Conservation (phyloP, 2,888 invertebrate genomes). For the Pandemis cinnamomeana region DNA sequence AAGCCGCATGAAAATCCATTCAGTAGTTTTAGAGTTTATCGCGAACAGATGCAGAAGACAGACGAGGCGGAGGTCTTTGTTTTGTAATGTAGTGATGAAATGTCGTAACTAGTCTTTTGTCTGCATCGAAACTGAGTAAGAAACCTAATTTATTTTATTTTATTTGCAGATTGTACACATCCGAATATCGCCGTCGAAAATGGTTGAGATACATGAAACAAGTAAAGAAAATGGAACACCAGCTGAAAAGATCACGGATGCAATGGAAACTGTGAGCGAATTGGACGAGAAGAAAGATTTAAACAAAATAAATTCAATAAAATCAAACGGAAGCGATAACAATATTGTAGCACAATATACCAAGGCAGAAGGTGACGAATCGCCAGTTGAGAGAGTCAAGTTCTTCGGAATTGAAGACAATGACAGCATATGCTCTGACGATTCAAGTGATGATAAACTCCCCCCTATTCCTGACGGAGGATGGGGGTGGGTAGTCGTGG, state of each 20-base stretch:
- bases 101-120: no score
- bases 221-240: slow-evolving; percentile 26
- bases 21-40: no score
- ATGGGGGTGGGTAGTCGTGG: slow-evolving; percentile 96
- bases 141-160: neutral
- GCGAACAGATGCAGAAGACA: no score
- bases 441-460: slow-evolving; percentile 66
- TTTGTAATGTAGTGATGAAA: no score
- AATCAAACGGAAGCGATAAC: slow-evolving; percentile 56
- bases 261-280: slow-evolving; percentile 41
- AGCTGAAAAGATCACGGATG: slow-evolving; percentile 43
- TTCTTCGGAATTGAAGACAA: slow-evolving; percentile 77
- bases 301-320: slow-evolving; percentile 71
- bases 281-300: slow-evolving; percentile 57
- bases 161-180: slow-evolving; percentile 29
- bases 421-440: slow-evolving; percentile 75
- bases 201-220: slow-evolving; percentile 36
- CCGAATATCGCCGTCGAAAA: slow-evolving; percentile 19
- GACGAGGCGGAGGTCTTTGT: no score
- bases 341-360: slow-evolving; percentile 59
- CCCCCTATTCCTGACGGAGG: slow-evolving; percentile 91
- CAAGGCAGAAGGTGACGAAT: slow-evolving; percentile 56
- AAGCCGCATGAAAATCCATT: no score
- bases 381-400: slow-evolving; percentile 71
- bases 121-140: no score